Evolutionary conservation across 1,140 invertebrate genomes (phyloP).

Genomic region (Drosophila parabipectinata): DNA sequence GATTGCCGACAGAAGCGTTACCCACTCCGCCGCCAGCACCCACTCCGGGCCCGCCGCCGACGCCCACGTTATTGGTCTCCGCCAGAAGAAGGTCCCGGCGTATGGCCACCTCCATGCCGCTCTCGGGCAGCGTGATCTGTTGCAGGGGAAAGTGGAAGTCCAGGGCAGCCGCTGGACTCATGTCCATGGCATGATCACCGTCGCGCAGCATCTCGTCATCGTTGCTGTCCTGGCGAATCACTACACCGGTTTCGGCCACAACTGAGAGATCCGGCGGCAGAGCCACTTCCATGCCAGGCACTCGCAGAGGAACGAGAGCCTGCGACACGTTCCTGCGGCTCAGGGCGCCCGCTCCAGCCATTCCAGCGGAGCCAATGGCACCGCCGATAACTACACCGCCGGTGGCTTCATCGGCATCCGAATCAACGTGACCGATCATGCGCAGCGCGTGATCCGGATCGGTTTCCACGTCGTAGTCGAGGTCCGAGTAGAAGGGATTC

Average conservation of each 20-base stretch:
- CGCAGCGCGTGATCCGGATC: constrained; percentile 57
- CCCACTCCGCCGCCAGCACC: constrained; percentile 8
- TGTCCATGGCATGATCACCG: constrained; percentile 55
- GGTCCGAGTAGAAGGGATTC: constrained; percentile 84
- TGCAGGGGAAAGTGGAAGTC: constrained; percentile 72
- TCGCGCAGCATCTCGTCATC: constrained; percentile 65
- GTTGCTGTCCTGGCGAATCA: constrained; percentile 71
- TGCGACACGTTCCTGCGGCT: constrained; percentile 47
- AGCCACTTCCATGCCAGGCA: constrained; percentile 82
- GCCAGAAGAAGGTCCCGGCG: constrained; percentile 70
- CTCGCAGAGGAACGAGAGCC: constrained; percentile 50
- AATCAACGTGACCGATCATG: constrained; percentile 67
- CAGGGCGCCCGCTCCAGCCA: constrained; percentile 28
- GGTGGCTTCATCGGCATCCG: constrained; percentile 50
- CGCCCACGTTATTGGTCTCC: constrained; percentile 54
- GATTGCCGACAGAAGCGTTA: constrained; percentile 2
- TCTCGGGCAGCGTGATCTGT: constrained; percentile 72
- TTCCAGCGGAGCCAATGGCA: constrained; percentile 14
- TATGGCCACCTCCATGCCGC: constrained; percentile 83
- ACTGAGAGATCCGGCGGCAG: constrained; percentile 82
- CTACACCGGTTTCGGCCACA: constrained; percentile 76
- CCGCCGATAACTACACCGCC: constrained; percentile 46
- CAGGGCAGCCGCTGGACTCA: constrained; percentile 54
- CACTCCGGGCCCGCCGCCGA: constrained; percentile 9
- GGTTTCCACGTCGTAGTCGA: constrained; percentile 86